Conservation (phyloP, 2,888 invertebrate genomes). For the Ischnura elegans region DNA sequence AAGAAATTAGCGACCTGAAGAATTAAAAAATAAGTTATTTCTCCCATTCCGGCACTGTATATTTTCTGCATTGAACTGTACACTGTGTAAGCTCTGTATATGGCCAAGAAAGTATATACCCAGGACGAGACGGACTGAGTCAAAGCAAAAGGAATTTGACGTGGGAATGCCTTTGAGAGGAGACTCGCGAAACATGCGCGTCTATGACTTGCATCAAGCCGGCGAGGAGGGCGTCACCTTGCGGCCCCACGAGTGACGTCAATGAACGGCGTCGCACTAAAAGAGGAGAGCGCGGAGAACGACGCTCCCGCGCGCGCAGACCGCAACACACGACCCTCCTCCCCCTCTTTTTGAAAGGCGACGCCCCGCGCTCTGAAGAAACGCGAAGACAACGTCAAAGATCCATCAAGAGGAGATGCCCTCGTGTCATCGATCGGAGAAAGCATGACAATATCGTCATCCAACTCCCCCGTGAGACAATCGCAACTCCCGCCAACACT, state of each 20-base stretch:
- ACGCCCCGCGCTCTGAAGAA: not conserved
- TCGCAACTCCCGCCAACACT: not conserved
- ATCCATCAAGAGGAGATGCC: not conserved
- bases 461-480: not conserved
- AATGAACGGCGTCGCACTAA: not conserved
- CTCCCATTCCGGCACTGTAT: no score
- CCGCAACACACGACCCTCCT: no score
- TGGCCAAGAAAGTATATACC: no score
- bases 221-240: not conserved
- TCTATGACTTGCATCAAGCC: not conserved
- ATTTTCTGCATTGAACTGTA: no score
- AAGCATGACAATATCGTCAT: not conserved
- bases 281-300: not conserved
- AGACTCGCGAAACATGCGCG: not conserved
- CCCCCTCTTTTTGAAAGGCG: no score
- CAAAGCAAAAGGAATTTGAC: no score
- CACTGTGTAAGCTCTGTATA: no score
- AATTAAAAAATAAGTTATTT: no score
- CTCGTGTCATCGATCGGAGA: not conserved
- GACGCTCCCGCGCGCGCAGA: no score
- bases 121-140: no score
- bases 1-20: no score
- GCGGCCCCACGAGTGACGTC: conserved; percentile 2
- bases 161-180: no score
- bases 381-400: not conserved